A percentile compares a stretch with the other conserved stretches of the same genome.
These are phyloP conservation scores for Andricus grossulariae DNA, from an alignment of 1,140 invertebrate genomes.

Conservation along the genomic window DNA sequence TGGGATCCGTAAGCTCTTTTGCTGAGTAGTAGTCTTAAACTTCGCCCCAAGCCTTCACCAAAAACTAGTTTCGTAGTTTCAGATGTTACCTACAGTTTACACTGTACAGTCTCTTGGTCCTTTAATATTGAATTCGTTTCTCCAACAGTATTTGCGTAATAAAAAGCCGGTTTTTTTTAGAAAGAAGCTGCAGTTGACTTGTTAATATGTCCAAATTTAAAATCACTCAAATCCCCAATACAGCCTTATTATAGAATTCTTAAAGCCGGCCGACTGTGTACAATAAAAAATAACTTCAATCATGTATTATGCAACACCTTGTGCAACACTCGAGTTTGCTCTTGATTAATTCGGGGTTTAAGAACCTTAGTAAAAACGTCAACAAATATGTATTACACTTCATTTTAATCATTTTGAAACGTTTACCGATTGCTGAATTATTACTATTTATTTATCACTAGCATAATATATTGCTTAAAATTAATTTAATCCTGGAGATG, in stretches of 20 bases:
- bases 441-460: not conserved
- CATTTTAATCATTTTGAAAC: not conserved
- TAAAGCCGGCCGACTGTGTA: too few relatives aligned
- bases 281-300: not conserved
- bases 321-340: not conserved
- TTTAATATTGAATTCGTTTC: not conserved
- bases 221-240: not conserved
- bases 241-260: too few relatives aligned
- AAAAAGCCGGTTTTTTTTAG: not conserved
- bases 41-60: constrained; percentile 11
- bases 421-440: not conserved
- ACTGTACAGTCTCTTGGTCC: constrained; percentile 12
- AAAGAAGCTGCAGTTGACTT: not conserved
- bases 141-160: not conserved
- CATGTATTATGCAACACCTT: constrained; percentile 3
- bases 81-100: constrained; percentile 2
- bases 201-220: too few relatives aligned
- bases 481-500: not conserved
- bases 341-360: constrained; percentile 19
- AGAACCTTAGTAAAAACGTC: constrained; percentile 11
- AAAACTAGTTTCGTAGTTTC: not conserved
- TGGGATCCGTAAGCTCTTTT: not conserved
- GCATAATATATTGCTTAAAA: not conserved
- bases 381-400: not conserved
- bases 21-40: constrained; percentile 24